A percentile compares a stretch with the other conserved stretches of the same genome.
Conservation (phyloP, 2,888 invertebrate species). For the Phytoseiulus persimilis region DNA sequence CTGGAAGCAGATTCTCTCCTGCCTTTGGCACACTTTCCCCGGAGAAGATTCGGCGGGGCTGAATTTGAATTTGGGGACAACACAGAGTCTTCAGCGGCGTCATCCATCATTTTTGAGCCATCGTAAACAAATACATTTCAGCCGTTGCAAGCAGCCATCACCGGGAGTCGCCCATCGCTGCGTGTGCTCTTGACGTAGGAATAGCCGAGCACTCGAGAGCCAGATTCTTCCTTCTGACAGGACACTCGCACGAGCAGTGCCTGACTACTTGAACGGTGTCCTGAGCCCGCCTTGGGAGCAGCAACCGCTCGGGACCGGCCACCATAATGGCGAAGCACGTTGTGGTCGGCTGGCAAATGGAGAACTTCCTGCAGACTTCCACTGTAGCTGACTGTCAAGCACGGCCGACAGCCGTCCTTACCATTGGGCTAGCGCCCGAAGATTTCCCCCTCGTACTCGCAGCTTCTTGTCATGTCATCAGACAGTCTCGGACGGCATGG, state of each 20-base stretch:
- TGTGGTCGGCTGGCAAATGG: not conserved
- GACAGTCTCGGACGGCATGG: too few relatives aligned
- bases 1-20: not conserved
- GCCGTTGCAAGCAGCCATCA: not conserved
- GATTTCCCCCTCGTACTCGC: not conserved
- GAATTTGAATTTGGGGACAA: slow-evolving; percentile 26
- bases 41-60: not conserved
- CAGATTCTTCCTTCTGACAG: not conserved
- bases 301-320: not conserved
- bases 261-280: not conserved
- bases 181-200: not conserved
- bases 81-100: not conserved
- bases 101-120: slow-evolving; percentile 22
- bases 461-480: too few relatives aligned
- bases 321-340: not conserved
- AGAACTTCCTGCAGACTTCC: not conserved
- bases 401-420: not conserved
- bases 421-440: not conserved
- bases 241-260: not conserved
- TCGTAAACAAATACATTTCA: not conserved
- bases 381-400: too few relatives aligned
- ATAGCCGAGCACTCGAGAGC: not conserved
- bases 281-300: too few relatives aligned
- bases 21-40: not conserved
- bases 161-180: not conserved